These are phyloP conservation scores for Melieria crassipennis DNA, from an alignment of 2,888 invertebrate species.

Conservation along the genomic window DNA sequence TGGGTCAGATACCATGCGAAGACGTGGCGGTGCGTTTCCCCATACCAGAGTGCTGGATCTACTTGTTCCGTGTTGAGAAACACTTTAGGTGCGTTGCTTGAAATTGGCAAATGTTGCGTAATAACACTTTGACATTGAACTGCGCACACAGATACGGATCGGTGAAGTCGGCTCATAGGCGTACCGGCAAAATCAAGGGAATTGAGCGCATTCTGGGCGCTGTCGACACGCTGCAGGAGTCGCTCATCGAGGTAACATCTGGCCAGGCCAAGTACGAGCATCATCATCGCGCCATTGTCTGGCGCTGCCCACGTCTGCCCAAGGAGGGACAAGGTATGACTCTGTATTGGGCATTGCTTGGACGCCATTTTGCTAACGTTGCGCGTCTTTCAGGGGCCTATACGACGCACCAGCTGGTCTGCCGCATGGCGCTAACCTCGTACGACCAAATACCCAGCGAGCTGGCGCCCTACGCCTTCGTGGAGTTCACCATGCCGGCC, in stretches of 20 bases:
- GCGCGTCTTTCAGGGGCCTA: constrained; percentile 81
- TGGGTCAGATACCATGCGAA: constrained; percentile 96
- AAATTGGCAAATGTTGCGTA: background rate
- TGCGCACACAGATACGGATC: constrained; percentile 80
- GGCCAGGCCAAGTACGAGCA: constrained; percentile 99
- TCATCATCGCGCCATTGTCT: constrained; percentile 95
- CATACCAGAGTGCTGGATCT: constrained; percentile 99
- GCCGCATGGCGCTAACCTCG: constrained; percentile 93
- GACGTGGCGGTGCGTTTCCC: constrained; percentile 97
- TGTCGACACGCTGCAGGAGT: constrained; percentile 89
- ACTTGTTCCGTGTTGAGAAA: constrained; percentile 97
- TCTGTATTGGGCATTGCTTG: background rate
- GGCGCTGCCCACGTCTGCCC: constrained; percentile 96
- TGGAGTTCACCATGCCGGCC: constrained; percentile 99
- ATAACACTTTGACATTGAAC: background rate
- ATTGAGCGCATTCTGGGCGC: constrained; percentile 92
- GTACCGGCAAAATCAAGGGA: constrained; percentile 91
- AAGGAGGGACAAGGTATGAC: constrained; percentile 95
- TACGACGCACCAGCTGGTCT: constrained; percentile 95
- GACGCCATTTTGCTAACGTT: background rate
- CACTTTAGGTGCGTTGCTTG: constrained; percentile 74
- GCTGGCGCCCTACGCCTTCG: constrained; percentile 86
- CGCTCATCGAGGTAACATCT: constrained; percentile 94
- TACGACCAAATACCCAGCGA: constrained; percentile 97
- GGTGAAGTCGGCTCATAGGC: constrained; percentile 90